phyloP scores from a whole-genome alignment of 2,113 vertebrate species.

The Acanthochromis polyacanthus region DNA sequence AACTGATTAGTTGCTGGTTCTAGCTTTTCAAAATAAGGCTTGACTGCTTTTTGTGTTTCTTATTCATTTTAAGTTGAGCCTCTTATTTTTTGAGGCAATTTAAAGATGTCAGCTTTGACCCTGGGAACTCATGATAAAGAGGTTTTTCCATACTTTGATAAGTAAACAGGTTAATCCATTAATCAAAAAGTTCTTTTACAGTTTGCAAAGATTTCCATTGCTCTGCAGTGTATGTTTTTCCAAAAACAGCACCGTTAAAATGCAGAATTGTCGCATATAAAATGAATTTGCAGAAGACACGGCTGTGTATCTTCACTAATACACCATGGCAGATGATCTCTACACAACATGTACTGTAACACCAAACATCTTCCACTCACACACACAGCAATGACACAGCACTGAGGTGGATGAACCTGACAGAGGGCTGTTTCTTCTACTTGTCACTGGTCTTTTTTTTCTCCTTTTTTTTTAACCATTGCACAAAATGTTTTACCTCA shows the following conservation, averaged over 20 bases:
- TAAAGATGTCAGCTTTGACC: slow-evolving; percentile 13
- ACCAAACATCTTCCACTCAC: background rate
- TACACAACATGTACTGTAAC: slow-evolving; percentile 15
- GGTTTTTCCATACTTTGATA: slow-evolving; percentile 12
- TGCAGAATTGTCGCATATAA: slow-evolving; percentile 36
- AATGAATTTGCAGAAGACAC: slow-evolving; percentile 57
- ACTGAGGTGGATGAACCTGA: slow-evolving; percentile 14
- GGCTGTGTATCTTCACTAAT: slow-evolving; percentile 42
- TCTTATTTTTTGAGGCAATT: slow-evolving; percentile 10
- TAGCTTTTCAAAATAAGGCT: background rate
- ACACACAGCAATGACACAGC: slow-evolving; percentile 36
- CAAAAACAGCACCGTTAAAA: slow-evolving; percentile 1
- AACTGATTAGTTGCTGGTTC: slow-evolving; percentile 5
- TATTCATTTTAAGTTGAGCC: background rate
- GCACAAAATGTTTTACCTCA: slow-evolving; percentile 80
- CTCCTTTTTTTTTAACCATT: slow-evolving; percentile 59
- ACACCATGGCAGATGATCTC: slow-evolving; percentile 31
- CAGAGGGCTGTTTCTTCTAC: slow-evolving; percentile 43
- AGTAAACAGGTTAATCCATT: slow-evolving; percentile 1
- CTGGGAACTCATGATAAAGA: slow-evolving; percentile 21
- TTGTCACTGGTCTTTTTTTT: slow-evolving; percentile 27
- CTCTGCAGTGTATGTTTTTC: slow-evolving; percentile 7
- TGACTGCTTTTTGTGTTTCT: background rate
- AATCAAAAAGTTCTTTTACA: background rate
- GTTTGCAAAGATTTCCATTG: background rate